These are phyloP conservation scores for Strongylocentrotus purpuratus DNA, from an alignment of 35 echinoderm and acorn worm species.

Conservation along the genomic window DNA sequence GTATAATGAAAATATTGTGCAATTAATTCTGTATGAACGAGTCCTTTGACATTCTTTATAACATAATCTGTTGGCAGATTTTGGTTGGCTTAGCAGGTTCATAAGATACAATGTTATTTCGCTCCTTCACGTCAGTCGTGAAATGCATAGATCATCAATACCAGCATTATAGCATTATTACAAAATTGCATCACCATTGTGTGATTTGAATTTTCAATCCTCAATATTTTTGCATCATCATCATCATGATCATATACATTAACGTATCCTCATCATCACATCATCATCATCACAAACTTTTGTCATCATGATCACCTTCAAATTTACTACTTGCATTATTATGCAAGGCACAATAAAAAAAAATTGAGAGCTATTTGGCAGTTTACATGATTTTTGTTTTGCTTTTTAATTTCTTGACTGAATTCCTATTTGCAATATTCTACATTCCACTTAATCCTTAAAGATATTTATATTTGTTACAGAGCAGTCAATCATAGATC, in stretches of 20 bases:
- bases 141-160: not conserved
- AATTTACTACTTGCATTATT: not conserved
- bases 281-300: no score
- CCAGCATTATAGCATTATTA: no score
- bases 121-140: no score
- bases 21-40: not conserved
- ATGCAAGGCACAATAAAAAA: not conserved
- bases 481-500: not conserved
- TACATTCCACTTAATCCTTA: not conserved
- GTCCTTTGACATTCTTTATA: not conserved
- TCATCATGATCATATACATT: no score
- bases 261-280: no score
- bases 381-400: not conserved
- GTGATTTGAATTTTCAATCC: no score
- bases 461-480: not conserved
- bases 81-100: not conserved
- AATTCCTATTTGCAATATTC: not conserved
- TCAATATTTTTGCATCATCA: no score
- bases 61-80: not conserved
- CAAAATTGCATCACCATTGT: no score
- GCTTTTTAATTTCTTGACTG: not conserved
- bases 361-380: not conserved
- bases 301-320: no score
- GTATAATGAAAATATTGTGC: not conserved
- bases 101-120: not conserved